Percentiles rank a stretch among this genome's conserved stretches.
Evolutionary conservation across 2,113 vertebrate species (phyloP).

Genomic region (Daubentonia madagascariensis): DNA sequence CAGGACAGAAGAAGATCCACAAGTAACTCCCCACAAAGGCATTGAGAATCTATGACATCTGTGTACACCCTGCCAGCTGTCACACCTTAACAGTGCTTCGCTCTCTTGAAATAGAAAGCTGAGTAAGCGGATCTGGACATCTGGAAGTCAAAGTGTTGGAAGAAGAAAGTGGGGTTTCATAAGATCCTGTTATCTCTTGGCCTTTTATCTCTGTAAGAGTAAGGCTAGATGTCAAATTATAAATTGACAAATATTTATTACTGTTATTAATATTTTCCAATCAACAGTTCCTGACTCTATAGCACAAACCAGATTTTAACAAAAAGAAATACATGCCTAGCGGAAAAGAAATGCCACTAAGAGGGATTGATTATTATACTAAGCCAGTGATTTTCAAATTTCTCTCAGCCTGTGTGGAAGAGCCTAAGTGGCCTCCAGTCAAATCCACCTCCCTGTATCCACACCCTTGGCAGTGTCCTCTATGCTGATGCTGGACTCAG

Average conservation of each 20-base stretch:
- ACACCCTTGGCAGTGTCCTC: background rate
- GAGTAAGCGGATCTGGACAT: background rate
- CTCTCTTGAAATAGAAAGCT: background rate
- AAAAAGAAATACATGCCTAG: background rate
- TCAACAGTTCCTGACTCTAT: background rate
- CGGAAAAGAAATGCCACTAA: background rate
- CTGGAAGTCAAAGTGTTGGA: background rate
- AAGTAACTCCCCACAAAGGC: background rate
- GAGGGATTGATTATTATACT: background rate
- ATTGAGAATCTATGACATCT: rapidly evolving
- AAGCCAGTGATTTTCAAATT: background rate
- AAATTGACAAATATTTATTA: background rate
- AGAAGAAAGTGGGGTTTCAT: background rate
- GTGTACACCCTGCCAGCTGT: rapidly evolving
- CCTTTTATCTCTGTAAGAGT: no score
- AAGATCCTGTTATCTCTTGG: background rate
- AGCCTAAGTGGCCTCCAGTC: background rate
- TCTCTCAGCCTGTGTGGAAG: background rate
- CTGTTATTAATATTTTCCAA: background rate
- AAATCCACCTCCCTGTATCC: background rate
- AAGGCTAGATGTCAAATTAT: background rate
- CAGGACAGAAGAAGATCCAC: background rate
- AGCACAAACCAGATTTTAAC: background rate
- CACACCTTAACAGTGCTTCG: background rate
- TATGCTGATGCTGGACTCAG: background rate